A percentile compares a stretch with the other conserved stretches of the same genome.
These are phyloP conservation scores for Bombus soroeensis DNA, from an alignment of 1,140 invertebrate genomes.

Conservation along the genomic window DNA sequence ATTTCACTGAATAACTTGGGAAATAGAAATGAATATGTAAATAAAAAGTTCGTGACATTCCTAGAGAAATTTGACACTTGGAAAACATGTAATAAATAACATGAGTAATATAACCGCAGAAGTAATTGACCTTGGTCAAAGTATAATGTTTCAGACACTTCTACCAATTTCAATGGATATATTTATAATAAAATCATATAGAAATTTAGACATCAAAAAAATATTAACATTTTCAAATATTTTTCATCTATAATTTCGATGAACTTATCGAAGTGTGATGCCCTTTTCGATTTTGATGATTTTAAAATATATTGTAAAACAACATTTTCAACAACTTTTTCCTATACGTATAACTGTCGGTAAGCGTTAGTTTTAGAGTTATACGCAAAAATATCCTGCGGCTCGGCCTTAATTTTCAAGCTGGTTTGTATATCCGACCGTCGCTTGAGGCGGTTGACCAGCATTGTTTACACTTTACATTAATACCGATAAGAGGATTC, in stretches of 20 bases:
- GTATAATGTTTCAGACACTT: neutral
- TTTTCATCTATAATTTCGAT: neutral
- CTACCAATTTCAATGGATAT: neutral
- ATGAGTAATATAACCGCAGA: neutral
- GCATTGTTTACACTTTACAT: too few species aligned
- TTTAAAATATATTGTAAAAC: too few species aligned
- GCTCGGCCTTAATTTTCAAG: too few species aligned
- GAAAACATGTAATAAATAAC: constrained; percentile 2
- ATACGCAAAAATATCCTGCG: too few species aligned
- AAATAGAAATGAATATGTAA: neutral
- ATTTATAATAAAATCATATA: neutral
- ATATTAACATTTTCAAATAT: neutral
- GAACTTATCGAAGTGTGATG: too few species aligned
- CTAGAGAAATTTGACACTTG: neutral
- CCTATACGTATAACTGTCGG: too few species aligned
- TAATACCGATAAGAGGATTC: too few species aligned
- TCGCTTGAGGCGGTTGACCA: too few species aligned
- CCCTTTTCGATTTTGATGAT: too few species aligned
- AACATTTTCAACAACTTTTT: too few species aligned
- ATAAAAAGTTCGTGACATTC: neutral
- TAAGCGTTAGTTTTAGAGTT: too few species aligned
- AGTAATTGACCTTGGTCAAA: neutral
- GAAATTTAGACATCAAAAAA: neutral
- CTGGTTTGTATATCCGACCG: too few species aligned
- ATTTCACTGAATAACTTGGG: neutral